Evolutionary conservation across 2,888 invertebrate species (phyloP).

Genomic region (Oegoconia quadripuncta): DNA sequence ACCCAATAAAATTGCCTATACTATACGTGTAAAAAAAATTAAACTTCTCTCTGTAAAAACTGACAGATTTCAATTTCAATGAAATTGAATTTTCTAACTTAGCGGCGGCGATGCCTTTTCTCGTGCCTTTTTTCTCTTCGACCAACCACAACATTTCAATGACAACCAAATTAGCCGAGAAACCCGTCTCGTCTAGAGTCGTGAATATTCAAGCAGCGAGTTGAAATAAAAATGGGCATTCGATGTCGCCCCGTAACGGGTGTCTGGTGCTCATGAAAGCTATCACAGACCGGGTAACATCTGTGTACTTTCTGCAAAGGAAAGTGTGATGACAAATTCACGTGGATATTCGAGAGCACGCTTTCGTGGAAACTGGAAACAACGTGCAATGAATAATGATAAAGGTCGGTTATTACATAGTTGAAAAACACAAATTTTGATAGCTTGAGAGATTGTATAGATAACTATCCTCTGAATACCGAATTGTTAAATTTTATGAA

Average conservation of each 20-base stretch:
- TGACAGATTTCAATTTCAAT: too few species aligned
- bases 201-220: slow-evolving; percentile 16
- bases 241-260: slow-evolving; percentile 24
- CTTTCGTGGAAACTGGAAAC: slow-evolving; percentile 14
- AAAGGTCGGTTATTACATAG: too few species aligned
- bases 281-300: slow-evolving; percentile 27
- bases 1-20: too few species aligned
- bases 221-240: slow-evolving; percentile 14
- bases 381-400: slow-evolving; percentile 5
- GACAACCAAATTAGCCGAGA: slow-evolving; percentile 5
- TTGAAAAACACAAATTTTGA: too few species aligned
- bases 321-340: slow-evolving; percentile 33
- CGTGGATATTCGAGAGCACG: slow-evolving; percentile 16
- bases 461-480: too few species aligned
- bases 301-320: slow-evolving; percentile 35
- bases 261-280: slow-evolving; percentile 33
- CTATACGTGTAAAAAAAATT: too few species aligned
- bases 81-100: too few species aligned
- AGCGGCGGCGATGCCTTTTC: too few species aligned
- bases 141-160: neutral
- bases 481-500: too few species aligned
- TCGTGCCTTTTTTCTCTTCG: too few species aligned
- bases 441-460: too few species aligned
- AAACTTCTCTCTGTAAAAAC: too few species aligned
- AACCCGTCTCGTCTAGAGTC: slow-evolving; percentile 3